Evolutionary conservation across 2,888 invertebrate genomes (phyloP).

Genomic region (Diplolepis rosae): DNA sequence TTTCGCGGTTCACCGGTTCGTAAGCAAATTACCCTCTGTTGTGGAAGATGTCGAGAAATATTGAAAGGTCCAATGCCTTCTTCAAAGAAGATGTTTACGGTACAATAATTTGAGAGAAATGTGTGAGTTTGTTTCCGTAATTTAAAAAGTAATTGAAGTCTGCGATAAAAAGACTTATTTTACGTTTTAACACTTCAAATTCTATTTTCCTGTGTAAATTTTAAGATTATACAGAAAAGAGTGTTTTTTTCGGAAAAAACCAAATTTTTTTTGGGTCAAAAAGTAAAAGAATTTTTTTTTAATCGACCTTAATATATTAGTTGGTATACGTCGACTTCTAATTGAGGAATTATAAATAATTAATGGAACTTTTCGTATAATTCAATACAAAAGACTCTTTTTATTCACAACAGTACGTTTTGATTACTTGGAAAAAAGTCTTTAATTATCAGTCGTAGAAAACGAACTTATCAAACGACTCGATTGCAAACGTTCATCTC

Average conservation of each 20-base stretch:
- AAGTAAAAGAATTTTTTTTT: too few relatives aligned
- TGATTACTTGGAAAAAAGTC: background rate
- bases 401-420: background rate
- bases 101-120: slow-evolving; percentile 16
- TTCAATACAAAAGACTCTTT: background rate
- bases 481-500: background rate
- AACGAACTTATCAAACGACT: background rate
- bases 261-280: too few relatives aligned
- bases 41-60: slow-evolving; percentile 63
- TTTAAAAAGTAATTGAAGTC: too few relatives aligned
- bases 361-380: background rate
- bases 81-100: slow-evolving; percentile 34
- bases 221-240: too few relatives aligned
- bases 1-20: slow-evolving; percentile 65
- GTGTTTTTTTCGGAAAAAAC: too few relatives aligned
- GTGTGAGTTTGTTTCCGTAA: background rate
- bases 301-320: too few relatives aligned
- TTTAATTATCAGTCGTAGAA: background rate
- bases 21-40: slow-evolving; percentile 64
- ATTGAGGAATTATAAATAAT: background rate
- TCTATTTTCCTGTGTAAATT: too few relatives aligned
- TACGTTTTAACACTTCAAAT: too few relatives aligned
- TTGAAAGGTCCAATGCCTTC: slow-evolving; percentile 52
- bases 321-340: too few relatives aligned
- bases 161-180: too few relatives aligned